Conservation (phyloP, 2,888 invertebrate genomes). For the Lasius platythorax region DNA sequence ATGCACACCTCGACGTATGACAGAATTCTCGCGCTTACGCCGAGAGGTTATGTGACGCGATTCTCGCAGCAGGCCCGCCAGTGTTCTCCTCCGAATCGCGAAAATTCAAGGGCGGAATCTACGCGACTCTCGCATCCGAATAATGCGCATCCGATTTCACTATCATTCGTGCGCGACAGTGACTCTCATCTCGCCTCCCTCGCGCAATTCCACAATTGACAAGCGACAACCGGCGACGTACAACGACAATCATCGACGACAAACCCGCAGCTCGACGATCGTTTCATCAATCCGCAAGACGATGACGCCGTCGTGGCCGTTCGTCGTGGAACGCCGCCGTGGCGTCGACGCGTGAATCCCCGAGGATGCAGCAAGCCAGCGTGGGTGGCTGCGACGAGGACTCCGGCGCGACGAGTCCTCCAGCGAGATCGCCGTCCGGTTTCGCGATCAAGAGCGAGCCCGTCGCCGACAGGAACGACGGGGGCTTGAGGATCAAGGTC, state of each 20-base stretch:
- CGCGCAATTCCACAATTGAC: not conserved
- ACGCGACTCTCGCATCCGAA: not conserved
- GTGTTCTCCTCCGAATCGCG: not conserved
- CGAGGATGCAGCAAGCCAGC: constrained; percentile 81
- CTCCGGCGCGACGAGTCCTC: constrained; percentile 54
- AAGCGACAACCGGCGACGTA: not conserved
- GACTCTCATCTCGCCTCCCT: not conserved
- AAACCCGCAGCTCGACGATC: not conserved
- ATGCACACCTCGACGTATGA: constrained; percentile 17
- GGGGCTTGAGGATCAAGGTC: constrained; percentile 75
- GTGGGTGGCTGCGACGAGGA: constrained; percentile 74
- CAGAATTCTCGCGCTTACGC: not conserved
- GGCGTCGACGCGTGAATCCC: constrained; percentile 44
- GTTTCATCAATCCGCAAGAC: not conserved
- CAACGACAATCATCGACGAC: not conserved
- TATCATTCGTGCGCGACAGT: not conserved
- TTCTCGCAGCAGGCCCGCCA: not conserved
- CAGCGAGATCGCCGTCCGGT: constrained; percentile 45
- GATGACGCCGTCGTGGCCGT: constrained; percentile 38
- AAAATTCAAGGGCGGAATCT: not conserved
- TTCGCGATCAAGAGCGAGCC: constrained; percentile 57
- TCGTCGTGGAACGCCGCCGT: constrained; percentile 22
- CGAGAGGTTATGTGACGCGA: not conserved
- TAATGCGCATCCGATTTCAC: constrained; percentile 27
- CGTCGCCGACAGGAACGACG: constrained; percentile 61